Evolutionary conservation across 2,797 vertebrate species (phyloP), one percentile per base, ranked within the genome.

Genomic region (Chaetodon trifasciatus): DNA sequence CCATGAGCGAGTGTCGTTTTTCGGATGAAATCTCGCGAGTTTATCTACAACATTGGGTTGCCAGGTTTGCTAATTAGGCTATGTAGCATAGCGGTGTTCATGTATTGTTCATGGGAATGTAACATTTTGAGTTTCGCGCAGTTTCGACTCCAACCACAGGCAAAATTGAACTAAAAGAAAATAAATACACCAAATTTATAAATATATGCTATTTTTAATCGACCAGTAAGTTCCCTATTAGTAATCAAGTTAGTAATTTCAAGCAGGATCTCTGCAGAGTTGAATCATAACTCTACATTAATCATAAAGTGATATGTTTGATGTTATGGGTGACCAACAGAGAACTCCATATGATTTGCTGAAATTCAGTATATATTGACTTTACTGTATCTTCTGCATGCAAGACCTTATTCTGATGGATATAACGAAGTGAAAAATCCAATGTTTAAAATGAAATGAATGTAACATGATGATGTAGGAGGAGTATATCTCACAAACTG

Each of bases 21-120:
- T 35, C 0, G 3, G 1, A 3, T 1, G n/a, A 77, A 62, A 46
- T 92, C 86, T 89, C 95, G 91, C 93, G 95, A 85, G 78, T n/a
- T 58, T 78, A 63, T 16, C 0, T 2, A 9, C 4, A 76, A 78
- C 53, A 82, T 69, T 88, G 83, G 82, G 94, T 93, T 94, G 94
- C 94, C 93, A 94, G 53, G 15, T 88, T 66, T 58, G 8, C 21
- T 9, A 4, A 6, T 23, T 32, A 49, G 3, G 44, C 44, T 10
- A 4, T 23, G 28, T 13, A 0, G 10, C 21, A 28, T 17, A 16
- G 23, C n/a, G 15, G n/a, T 28, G 0, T 6, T 16, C 17, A 6
- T 46, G 60, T 8, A 35, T 21, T 67, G 44, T 60, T 28, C 11
- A 8, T 24, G 0, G 21, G 35, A n/a, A 19, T 5, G 2, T 3